Percentiles rank a stretch among this genome's conserved stretches.
Evolutionary conservation across 2,797 vertebrate genomes (phyloP).

Genomic region (Sternarchorhynchus goeldii): DNA sequence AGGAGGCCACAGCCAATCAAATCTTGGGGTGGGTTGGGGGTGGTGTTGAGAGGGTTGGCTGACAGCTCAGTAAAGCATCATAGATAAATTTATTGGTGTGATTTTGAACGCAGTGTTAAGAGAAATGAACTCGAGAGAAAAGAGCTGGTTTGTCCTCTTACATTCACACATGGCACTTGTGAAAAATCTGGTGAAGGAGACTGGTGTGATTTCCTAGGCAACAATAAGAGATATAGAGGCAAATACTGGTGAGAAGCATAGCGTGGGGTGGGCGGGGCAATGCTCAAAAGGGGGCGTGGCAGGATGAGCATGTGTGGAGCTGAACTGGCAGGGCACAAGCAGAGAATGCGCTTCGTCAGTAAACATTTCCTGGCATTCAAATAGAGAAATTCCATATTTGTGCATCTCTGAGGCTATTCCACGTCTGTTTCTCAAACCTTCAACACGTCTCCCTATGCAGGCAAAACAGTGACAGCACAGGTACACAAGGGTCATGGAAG

Average conservation of each 20-base stretch:
- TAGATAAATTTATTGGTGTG: slow-evolving; percentile 26
- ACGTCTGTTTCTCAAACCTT: not conserved
- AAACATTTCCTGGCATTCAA: slow-evolving; percentile 38
- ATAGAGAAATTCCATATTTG: not conserved
- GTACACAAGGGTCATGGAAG: not conserved
- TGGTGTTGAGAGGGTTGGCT: not conserved
- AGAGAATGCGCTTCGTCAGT: slow-evolving; percentile 47
- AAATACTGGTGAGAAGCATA: slow-evolving; percentile 64
- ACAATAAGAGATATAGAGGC: slow-evolving; percentile 48
- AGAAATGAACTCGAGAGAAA: slow-evolving; percentile 30
- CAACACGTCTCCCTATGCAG: not conserved
- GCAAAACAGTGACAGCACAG: not conserved
- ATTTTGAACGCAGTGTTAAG: slow-evolving; percentile 11
- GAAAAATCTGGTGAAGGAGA: slow-evolving; percentile 42
- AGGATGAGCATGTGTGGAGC: slow-evolving; percentile 39
- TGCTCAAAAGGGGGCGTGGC: slow-evolving; percentile 49
- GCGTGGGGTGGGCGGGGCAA: slow-evolving; percentile 53
- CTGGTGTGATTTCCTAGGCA: slow-evolving; percentile 43
- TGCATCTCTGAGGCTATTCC: not conserved
- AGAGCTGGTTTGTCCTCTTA: slow-evolving; percentile 26
- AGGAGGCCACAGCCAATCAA: slow-evolving; percentile 33
- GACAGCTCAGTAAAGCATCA: slow-evolving; percentile 47
- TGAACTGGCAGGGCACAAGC: slow-evolving; percentile 36
- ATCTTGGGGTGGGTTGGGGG: slow-evolving; percentile 27
- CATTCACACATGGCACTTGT: slow-evolving; percentile 30